Conservation (phyloP, 2,797 vertebrate species). For the Melanogrammus aeglefinus region DNA sequence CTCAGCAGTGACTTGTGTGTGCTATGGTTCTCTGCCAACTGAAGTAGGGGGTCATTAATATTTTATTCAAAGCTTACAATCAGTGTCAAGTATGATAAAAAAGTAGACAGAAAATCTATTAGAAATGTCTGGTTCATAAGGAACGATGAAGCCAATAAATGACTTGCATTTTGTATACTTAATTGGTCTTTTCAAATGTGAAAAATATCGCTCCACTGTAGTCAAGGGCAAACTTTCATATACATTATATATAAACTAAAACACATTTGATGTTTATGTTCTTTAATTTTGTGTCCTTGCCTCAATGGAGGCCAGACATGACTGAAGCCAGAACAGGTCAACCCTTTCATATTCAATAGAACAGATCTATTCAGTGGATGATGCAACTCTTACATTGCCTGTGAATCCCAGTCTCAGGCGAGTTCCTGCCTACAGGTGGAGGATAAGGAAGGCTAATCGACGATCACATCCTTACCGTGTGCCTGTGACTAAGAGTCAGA, state of each 20-base stretch:
- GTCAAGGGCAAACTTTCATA: neutral
- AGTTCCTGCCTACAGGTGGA: neutral
- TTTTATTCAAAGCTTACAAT: neutral
- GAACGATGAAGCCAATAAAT: neutral
- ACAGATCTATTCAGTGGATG: too few relatives aligned
- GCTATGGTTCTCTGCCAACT: neutral
- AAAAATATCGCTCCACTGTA: neutral
- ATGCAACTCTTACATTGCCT: too few relatives aligned
- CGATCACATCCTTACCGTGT: neutral
- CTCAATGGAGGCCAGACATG: neutral
- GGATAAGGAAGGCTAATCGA: neutral
- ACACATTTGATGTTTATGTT: neutral
- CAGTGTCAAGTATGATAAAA: neutral
- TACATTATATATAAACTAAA: neutral
- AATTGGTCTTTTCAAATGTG: too few relatives aligned
- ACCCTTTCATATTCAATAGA: neutral
- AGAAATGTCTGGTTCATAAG: neutral
- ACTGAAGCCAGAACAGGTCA: too few relatives aligned
- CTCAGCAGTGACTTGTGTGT: neutral
- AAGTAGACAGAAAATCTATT: neutral
- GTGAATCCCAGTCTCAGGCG: neutral
- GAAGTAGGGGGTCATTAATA: neutral
- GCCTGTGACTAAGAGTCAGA: too few relatives aligned
- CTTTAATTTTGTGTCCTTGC: neutral
- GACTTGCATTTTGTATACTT: neutral